Conservation (phyloP, 2,888 invertebrate species). For the Chirona hameri region DNA sequence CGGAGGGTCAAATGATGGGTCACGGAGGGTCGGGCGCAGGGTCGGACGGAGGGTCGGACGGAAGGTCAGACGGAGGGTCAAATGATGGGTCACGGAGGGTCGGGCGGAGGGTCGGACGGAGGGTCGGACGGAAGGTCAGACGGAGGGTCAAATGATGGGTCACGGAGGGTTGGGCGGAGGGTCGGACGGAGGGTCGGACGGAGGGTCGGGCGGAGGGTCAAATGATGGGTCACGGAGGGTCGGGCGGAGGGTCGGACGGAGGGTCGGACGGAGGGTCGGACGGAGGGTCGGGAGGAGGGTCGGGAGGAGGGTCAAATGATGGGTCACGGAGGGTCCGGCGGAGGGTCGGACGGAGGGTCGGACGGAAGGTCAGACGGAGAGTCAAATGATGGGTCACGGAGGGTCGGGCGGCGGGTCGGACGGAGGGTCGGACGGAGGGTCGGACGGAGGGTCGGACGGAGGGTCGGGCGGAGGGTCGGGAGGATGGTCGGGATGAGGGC, state of each 20-base stretch:
- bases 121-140: slow-evolving; percentile 1
- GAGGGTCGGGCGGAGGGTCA: no score
- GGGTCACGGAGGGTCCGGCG: slow-evolving; percentile 22
- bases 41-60: slow-evolving; percentile 22
- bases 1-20: no score
- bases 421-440: not conserved
- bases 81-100: no score
- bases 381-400: slow-evolving; percentile 1
- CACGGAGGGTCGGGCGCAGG: not conserved
- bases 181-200: slow-evolving; percentile 22
- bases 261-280: slow-evolving; percentile 23
- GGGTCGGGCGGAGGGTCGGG: no score
- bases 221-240: no score
- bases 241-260: not conserved
- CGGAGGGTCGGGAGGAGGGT: not conserved
- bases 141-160: no score
- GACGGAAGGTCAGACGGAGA: not conserved
- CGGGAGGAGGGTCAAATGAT: not conserved
- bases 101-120: not conserved
- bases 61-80: not conserved
- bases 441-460: slow-evolving; percentile 25
- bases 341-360: not conserved
- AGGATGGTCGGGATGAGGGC: no score
- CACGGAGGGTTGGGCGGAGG: not conserved
- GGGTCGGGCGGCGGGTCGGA: slow-evolving; percentile 23